A percentile compares a stretch with the other conserved stretches of the same genome.
Evolutionary conservation across 1,140 invertebrate species (phyloP).

Genomic region (Lordiphosa mommai): DNA sequence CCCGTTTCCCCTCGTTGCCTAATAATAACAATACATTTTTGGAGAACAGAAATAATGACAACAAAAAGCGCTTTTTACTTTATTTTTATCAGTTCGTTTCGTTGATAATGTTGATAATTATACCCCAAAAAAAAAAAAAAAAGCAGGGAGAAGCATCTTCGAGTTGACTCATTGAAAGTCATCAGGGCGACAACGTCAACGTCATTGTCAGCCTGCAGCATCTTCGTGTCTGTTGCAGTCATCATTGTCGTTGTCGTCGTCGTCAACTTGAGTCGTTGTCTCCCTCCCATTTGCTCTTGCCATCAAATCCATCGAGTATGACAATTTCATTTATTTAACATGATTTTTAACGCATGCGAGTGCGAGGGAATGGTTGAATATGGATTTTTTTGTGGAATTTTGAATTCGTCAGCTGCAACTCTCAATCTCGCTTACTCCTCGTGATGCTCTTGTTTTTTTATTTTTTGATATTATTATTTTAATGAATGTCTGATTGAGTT

Average conservation of each 20-base stretch:
- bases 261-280: slow-evolving; percentile 18
- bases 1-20: slow-evolving; percentile 11
- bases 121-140: too few relatives aligned
- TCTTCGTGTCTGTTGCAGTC: slow-evolving; percentile 21
- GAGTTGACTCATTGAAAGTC: slow-evolving; percentile 60
- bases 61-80: slow-evolving; percentile 23
- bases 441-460: not conserved
- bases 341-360: slow-evolving; percentile 49
- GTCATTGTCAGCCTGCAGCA: slow-evolving; percentile 51
- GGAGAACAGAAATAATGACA: slow-evolving; percentile 33
- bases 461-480: slow-evolving; percentile 9
- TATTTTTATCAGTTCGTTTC: slow-evolving; percentile 38
- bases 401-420: slow-evolving; percentile 3
- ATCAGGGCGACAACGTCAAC: slow-evolving; percentile 58
- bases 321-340: slow-evolving; percentile 72
- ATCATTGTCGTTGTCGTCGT: slow-evolving; percentile 20
- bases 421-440: slow-evolving; percentile 4
- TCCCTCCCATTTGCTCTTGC: slow-evolving; percentile 32
- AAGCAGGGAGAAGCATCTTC: slow-evolving; percentile 4
- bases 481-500: slow-evolving; percentile 26
- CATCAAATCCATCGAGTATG: slow-evolving; percentile 57
- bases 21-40: slow-evolving; percentile 76
- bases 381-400: slow-evolving; percentile 3
- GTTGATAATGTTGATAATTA: slow-evolving; percentile 45
- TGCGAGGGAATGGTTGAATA: slow-evolving; percentile 34